Percentiles rank a stretch among this genome's conserved stretches.
phyloP scores from a whole-genome alignment of 2,888 invertebrate species.

The Zygothrica quintamaculata region DNA sequence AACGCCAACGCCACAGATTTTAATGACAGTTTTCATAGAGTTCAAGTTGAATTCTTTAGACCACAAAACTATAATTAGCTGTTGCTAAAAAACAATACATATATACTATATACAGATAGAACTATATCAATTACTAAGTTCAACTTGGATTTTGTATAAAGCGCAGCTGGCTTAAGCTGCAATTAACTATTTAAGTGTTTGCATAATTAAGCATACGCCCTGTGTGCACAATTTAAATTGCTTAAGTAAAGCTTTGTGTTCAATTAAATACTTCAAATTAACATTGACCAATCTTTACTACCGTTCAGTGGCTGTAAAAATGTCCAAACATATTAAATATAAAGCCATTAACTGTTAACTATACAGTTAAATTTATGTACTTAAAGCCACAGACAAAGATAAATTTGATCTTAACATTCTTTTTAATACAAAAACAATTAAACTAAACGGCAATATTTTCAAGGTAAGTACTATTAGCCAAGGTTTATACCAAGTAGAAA shows the following conservation, averaged over 20 bases:
- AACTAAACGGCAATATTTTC: constrained; percentile 49
- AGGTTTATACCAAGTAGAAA: constrained; percentile 6
- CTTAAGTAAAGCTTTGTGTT: constrained; percentile 31
- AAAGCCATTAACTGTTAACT: constrained; percentile 35
- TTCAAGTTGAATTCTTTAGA: background rate
- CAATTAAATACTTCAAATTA: constrained; percentile 60
- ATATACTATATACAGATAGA: no score
- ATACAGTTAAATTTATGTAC: constrained; percentile 36
- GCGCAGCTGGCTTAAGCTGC: constrained; percentile 36
- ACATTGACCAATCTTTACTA: constrained; percentile 46
- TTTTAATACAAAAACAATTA: constrained; percentile 58
- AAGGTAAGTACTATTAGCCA: constrained; percentile 41
- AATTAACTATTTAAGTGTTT: constrained; percentile 68
- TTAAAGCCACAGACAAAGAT: constrained; percentile 35
- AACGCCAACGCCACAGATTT: no score
- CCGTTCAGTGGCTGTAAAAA: constrained; percentile 38
- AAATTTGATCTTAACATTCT: constrained; percentile 54
- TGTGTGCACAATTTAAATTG: constrained; percentile 51
- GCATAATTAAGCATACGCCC: constrained; percentile 79
- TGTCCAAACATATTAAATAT: constrained; percentile 56
- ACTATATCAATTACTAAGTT: constrained; percentile 34
- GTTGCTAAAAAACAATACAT: no score
- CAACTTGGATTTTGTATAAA: constrained; percentile 36
- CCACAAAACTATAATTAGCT: no score
- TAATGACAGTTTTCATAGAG: no score